Conservation (phyloP, 2,888 invertebrate genomes). For the Cosmia pyralina region DNA sequence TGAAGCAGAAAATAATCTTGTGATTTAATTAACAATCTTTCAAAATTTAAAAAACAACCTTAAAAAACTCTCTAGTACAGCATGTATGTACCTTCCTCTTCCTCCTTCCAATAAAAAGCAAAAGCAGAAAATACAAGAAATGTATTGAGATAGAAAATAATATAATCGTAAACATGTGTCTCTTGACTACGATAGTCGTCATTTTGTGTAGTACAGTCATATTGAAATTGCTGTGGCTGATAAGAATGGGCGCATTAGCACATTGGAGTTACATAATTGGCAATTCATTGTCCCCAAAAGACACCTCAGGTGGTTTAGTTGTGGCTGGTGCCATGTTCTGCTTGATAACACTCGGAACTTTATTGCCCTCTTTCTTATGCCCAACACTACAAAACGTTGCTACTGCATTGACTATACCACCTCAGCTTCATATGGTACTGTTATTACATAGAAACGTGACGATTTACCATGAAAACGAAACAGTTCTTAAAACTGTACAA, state of each 20-base stretch:
- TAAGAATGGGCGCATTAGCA: constrained; percentile 74
- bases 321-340: constrained; percentile 70
- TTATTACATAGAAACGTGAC: constrained; percentile 70
- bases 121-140: neutral
- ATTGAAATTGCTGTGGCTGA: constrained; percentile 71
- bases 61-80: too few relatives aligned
- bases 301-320: constrained; percentile 63
- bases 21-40: neutral
- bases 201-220: constrained; percentile 63
- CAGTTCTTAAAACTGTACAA: constrained; percentile 68
- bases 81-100: neutral
- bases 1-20: neutral
- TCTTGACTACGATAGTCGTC: constrained; percentile 64
- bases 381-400: constrained; percentile 73
- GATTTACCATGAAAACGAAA: constrained; percentile 65
- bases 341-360: constrained; percentile 70
- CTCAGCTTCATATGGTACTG: constrained; percentile 79
- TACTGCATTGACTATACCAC: constrained; percentile 76
- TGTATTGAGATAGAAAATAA: neutral
- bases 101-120: neutral
- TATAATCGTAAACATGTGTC: constrained; percentile 61
- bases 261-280: constrained; percentile 81
- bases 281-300: constrained; percentile 68
- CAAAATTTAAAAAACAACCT: too few relatives aligned
- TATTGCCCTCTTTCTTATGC: constrained; percentile 72